Evolutionary conservation across 1,140 invertebrate species (phyloP), one percentile per base, ranked within the genome.

Genomic region (Pseudomyrmex pallidus): DNA sequence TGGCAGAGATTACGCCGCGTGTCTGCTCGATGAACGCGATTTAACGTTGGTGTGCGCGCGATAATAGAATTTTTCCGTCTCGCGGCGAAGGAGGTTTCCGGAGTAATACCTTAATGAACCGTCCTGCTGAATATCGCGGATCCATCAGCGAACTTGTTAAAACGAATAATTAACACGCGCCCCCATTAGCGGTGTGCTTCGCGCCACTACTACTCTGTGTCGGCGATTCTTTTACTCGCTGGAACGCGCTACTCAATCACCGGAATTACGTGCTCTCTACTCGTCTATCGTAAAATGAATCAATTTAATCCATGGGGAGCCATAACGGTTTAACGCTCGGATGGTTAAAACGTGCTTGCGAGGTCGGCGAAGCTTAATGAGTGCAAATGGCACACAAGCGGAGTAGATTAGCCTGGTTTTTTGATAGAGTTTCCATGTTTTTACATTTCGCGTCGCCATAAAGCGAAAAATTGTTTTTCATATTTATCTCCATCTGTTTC

Each of bases 1-100:
- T 57, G n/a, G 52, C 62, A 61, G 61, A 85, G 85, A 89, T 87
- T 87, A 85, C 70, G 73, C 35, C 35, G 72, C 22, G 22, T n/a
- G 56, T 59, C 54, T 52, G 52, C 20, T 70, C 64, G 76, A 78
- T 78, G 59, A 57, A 10, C n/a, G 17, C 62, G 50, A 35, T 35
- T 35, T 35, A 4, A 4, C 35, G 25, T 44, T 20, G 17, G 4
- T 46, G 50, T 20, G 67, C 22, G 50, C 67, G 22, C 50, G 35
- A 56, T 77, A 56, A 77, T 70, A 72, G 44, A 78, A 70, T 59
- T 80, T 70, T 70, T 35, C 44, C 54, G 76, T 10, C 35, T 35
- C 17, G 15, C 46, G 15, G 12, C 35, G 35, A 7, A 35, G 35
- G 0, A 35, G 56, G 10, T 25, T 70, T 57, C 44, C 25, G n/a